A percentile compares a stretch with the other conserved stretches of the same genome.
Conservation (phyloP, 2,797 vertebrate genomes). For the Gallinago stenura region DNA sequence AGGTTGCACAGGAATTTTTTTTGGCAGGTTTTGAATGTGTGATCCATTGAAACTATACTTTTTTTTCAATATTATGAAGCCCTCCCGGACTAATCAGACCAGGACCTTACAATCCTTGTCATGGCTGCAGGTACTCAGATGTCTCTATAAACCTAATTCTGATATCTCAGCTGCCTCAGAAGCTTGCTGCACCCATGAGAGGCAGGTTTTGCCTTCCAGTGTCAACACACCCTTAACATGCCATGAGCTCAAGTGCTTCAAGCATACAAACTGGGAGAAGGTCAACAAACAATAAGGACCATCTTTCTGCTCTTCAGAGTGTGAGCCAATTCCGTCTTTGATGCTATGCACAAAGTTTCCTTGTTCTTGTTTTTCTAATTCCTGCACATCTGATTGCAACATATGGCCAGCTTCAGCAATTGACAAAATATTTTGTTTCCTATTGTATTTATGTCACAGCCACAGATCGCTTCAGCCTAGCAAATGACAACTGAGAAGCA, state of each 20-base stretch:
- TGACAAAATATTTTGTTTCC: conserved; percentile 56
- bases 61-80: no score
- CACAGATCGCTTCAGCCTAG: neutral
- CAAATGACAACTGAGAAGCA: conserved; percentile 1
- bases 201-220: neutral
- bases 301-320: neutral
- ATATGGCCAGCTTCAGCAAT: conserved; percentile 27
- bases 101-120: neutral
- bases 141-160: neutral
- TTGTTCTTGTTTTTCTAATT: conserved; percentile 41
- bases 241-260: neutral
- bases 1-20: no score
- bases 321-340: conserved; percentile 6
- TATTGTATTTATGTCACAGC: neutral
- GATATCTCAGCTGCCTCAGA: neutral
- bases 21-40: no score
- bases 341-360: conserved; percentile 7
- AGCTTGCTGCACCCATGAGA: neutral
- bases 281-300: neutral
- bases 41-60: neutral
- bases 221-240: neutral
- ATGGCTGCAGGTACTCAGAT: neutral
- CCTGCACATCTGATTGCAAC: conserved; percentile 48
- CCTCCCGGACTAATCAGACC: no score
- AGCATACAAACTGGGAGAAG: neutral